Conservation (phyloP, 2,113 vertebrate species). For the Amblyornis subalaris region DNA sequence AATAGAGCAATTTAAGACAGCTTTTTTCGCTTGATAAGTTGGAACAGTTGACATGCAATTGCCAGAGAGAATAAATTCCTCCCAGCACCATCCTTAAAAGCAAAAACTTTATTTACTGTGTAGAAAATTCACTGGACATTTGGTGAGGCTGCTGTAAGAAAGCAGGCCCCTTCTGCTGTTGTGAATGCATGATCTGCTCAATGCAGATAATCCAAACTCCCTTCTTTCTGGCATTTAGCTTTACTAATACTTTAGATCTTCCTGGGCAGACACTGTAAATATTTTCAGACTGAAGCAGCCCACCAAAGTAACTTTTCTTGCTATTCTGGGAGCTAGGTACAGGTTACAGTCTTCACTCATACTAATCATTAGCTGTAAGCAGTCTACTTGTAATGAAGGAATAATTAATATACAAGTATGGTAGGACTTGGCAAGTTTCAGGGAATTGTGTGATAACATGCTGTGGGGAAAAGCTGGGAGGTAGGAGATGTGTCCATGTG, state of each 20-base stretch:
- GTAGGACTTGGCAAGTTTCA: background rate
- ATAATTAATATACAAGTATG: background rate
- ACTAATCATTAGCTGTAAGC: background rate
- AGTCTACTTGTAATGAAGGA: background rate
- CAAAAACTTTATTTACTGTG: slow-evolving; percentile 1
- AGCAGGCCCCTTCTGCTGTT: slow-evolving; percentile 15
- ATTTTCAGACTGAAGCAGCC: background rate
- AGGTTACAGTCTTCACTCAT: background rate
- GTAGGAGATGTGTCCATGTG: background rate
- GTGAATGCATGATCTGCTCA: background rate
- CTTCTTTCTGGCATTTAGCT: background rate
- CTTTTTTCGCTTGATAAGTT: slow-evolving; percentile 1
- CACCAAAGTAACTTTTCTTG: background rate
- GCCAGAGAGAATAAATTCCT: background rate
- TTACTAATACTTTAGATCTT: background rate
- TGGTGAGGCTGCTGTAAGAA: slow-evolving; percentile 9
- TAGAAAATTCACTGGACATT: slow-evolving; percentile 25
- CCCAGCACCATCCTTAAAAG: background rate
- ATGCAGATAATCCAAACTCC: background rate
- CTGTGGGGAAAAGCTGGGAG: background rate
- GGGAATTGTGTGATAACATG: background rate
- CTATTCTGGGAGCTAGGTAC: background rate
- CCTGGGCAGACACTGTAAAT: background rate
- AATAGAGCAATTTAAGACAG: background rate
- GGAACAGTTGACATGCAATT: background rate